A percentile compares a stretch with the other conserved stretches of the same genome.
Conservation (phyloP, 2,797 vertebrate species). For the Gobio occitaniae region DNA sequence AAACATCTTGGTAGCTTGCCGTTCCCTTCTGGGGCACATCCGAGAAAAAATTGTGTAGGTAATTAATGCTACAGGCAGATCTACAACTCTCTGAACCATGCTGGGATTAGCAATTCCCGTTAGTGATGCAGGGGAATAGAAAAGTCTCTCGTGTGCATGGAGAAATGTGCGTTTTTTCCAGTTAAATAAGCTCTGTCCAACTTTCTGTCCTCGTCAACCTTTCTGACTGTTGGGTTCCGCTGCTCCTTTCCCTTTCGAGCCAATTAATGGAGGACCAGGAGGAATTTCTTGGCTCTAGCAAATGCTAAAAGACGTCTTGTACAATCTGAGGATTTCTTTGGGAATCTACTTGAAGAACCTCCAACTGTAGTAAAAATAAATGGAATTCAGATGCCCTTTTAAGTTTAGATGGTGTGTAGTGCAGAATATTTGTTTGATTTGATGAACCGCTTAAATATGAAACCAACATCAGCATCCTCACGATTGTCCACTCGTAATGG, state of each 20-base stretch:
- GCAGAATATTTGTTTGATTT: constrained; percentile 72
- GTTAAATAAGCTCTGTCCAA: constrained; percentile 75
- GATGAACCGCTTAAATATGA: constrained; percentile 63
- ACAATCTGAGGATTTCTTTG: constrained; percentile 70
- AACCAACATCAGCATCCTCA: constrained; percentile 60
- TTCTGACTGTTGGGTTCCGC: constrained; percentile 72
- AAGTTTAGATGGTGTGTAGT: constrained; percentile 69
- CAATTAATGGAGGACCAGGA: constrained; percentile 79
- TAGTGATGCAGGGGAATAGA: constrained; percentile 70
- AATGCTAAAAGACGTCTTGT: constrained; percentile 66
- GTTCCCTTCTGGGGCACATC: constrained; percentile 45
- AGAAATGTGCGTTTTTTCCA: constrained; percentile 65
- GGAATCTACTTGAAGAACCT: constrained; percentile 72
- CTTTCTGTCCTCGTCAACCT: constrained; percentile 79
- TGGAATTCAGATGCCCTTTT: constrained; percentile 78
- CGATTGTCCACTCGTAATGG: constrained; percentile 46
- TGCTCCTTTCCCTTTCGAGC: constrained; percentile 73
- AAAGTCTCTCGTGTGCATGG: constrained; percentile 56
- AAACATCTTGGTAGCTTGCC: constrained; percentile 32
- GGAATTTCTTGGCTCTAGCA: constrained; percentile 72
- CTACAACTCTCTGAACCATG: constrained; percentile 62
- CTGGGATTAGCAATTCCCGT: constrained; percentile 70
- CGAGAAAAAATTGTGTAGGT: constrained; percentile 64
- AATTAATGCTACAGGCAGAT: constrained; percentile 69
- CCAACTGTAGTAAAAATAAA: constrained; percentile 76